phyloP scores from a whole-genome alignment of 2,113 vertebrate genomes.

The Noturus placidus region DNA sequence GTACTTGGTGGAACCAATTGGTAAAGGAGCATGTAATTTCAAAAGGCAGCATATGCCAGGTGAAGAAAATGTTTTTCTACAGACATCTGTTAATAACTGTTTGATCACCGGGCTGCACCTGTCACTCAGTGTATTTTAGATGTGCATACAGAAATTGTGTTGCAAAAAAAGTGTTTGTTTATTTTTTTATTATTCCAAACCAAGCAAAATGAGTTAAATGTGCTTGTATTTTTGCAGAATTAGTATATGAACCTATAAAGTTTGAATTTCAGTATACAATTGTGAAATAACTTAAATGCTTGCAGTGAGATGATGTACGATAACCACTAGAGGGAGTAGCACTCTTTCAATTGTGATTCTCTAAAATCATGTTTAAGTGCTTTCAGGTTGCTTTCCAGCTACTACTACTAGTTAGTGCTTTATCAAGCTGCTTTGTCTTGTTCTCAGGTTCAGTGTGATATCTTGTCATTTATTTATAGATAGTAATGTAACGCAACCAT shows the following conservation, averaged over 20 bases:
- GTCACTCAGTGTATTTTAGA: background rate
- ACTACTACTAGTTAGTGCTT: too few species aligned
- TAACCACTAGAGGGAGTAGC: conserved; percentile 53
- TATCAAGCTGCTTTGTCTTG: background rate
- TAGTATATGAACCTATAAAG: background rate
- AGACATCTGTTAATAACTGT: background rate
- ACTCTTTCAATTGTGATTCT: conserved; percentile 8
- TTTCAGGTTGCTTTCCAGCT: background rate
- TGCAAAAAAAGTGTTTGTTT: too few species aligned
- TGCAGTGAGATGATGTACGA: conserved; percentile 11
- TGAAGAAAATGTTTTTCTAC: background rate
- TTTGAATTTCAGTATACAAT: background rate
- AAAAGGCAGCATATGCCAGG: background rate
- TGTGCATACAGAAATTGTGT: background rate
- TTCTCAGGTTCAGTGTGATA: background rate
- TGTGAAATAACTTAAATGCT: background rate
- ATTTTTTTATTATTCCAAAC: background rate
- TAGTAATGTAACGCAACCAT: background rate
- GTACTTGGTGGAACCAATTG: background rate
- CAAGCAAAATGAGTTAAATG: background rate
- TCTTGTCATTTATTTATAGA: background rate
- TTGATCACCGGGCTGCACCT: background rate
- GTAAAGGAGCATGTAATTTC: background rate
- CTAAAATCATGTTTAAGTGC: background rate
- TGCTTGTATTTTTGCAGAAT: background rate